A percentile compares a stretch with the other conserved stretches of the same genome.
Evolutionary conservation across 2,888 invertebrate species (phyloP).

Genomic region (Dexiosoma caninum): DNA sequence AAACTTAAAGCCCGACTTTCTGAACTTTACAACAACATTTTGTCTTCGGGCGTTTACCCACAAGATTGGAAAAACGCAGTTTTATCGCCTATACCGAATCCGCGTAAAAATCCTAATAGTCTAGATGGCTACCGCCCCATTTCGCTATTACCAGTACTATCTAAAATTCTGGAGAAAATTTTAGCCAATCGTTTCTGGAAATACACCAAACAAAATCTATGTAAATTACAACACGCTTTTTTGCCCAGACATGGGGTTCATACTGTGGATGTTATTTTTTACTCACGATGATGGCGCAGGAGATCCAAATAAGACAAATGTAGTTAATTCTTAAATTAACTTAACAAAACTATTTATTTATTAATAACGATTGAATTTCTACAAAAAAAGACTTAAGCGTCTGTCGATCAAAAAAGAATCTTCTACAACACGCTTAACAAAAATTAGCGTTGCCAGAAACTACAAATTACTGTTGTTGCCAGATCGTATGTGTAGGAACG

Average conservation of each 20-base stretch:
- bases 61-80: conserved; percentile 28
- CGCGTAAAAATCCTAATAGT: background rate
- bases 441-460: too few relatives aligned
- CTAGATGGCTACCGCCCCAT: conserved; percentile 3
- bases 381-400: too few relatives aligned
- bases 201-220: background rate
- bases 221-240: background rate
- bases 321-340: too few relatives aligned
- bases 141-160: conserved; percentile 2
- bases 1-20: background rate
- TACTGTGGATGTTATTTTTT: too few relatives aligned
- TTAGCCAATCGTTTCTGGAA: background rate
- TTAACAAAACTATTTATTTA: too few relatives aligned
- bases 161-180: conserved; percentile 33
- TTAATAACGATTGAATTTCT: too few relatives aligned
- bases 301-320: too few relatives aligned
- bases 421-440: too few relatives aligned
- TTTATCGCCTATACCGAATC: background rate
- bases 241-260: background rate
- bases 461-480: too few relatives aligned
- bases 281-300: too few relatives aligned
- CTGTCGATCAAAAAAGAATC: too few relatives aligned
- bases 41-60: conserved; percentile 1
- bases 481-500: too few relatives aligned
- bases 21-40: background rate